These are phyloP conservation scores for Lasioglossum marginatum DNA, from an alignment of 2,888 invertebrate species.

Conservation along the genomic window DNA sequence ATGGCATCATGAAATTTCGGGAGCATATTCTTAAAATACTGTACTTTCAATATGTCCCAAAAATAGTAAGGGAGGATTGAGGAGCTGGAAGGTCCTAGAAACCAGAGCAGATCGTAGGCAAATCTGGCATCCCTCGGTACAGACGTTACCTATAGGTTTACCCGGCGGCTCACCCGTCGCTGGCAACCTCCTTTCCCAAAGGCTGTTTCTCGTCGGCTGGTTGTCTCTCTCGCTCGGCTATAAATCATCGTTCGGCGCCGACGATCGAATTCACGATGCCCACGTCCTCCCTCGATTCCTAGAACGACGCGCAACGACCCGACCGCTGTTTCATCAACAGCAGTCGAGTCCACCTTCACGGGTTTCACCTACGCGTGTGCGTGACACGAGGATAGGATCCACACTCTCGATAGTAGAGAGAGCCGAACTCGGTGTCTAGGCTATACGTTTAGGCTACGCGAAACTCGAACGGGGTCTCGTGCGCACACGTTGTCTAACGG, in stretches of 20 bases:
- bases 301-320: slow-evolving; percentile 69
- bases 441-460: slow-evolving; percentile 50
- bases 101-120: not conserved
- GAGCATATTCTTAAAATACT: not conserved
- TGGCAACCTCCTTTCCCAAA: slow-evolving; percentile 7
- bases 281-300: slow-evolving; percentile 74
- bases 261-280: slow-evolving; percentile 78
- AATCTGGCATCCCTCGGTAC: not conserved
- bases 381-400: slow-evolving; percentile 26
- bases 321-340: slow-evolving; percentile 58
- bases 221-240: slow-evolving; percentile 40
- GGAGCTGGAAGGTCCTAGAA: not conserved
- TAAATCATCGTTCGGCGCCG: slow-evolving; percentile 77
- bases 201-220: not conserved
- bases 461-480: slow-evolving; percentile 53
- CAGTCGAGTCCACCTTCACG: not conserved
- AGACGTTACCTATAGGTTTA: not conserved
- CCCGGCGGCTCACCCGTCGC: not conserved
- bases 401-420: not conserved
- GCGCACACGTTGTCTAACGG: slow-evolving; percentile 71
- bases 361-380: slow-evolving; percentile 53
- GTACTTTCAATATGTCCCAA: no score
- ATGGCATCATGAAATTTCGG: not conserved
- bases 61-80: not conserved
- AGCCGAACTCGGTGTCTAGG: not conserved